Conservation (phyloP, 2,888 invertebrate species). For the Scotopteryx bipunctaria region DNA sequence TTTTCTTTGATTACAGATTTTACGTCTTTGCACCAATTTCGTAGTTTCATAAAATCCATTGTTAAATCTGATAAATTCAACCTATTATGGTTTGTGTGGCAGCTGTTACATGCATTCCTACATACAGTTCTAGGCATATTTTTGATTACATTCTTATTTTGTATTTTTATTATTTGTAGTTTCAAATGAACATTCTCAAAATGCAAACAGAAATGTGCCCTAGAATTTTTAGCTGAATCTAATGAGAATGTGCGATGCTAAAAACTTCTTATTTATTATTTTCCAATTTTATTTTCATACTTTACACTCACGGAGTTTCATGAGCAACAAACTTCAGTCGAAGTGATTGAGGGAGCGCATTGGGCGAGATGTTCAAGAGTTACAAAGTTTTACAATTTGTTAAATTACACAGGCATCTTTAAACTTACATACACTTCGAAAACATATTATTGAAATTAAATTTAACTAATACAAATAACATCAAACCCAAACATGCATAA, state of each 20-base stretch:
- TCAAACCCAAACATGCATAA: too few species aligned
- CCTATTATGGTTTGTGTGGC: conserved; percentile 74
- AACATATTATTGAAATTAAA: neutral
- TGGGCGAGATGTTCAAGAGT: conserved; percentile 52
- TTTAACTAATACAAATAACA: neutral
- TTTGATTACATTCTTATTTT: conserved; percentile 57
- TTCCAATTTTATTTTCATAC: conserved; percentile 74
- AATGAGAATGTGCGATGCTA: conserved; percentile 82
- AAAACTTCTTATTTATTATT: conserved; percentile 76
- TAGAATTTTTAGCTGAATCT: conserved; percentile 73
- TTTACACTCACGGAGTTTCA: conserved; percentile 71
- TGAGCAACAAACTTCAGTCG: conserved; percentile 62
- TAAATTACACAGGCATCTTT: conserved; percentile 5
- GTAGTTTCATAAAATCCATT: conserved; percentile 48
- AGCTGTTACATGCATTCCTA: conserved; percentile 80
- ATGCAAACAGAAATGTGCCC: conserved; percentile 67
- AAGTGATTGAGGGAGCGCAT: conserved; percentile 53
- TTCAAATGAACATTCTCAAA: conserved; percentile 1
- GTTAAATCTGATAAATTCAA: conserved; percentile 45
- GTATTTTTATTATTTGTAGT: conserved; percentile 9
- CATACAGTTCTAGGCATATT: conserved; percentile 69
- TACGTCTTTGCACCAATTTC: conserved; percentile 75
- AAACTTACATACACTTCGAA: neutral
- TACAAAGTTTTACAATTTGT: conserved; percentile 31
- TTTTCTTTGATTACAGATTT: conserved; percentile 13